These are phyloP conservation scores for Bos taurus DNA, from an alignment of 2,113 vertebrate genomes.

Conservation along the genomic window DNA sequence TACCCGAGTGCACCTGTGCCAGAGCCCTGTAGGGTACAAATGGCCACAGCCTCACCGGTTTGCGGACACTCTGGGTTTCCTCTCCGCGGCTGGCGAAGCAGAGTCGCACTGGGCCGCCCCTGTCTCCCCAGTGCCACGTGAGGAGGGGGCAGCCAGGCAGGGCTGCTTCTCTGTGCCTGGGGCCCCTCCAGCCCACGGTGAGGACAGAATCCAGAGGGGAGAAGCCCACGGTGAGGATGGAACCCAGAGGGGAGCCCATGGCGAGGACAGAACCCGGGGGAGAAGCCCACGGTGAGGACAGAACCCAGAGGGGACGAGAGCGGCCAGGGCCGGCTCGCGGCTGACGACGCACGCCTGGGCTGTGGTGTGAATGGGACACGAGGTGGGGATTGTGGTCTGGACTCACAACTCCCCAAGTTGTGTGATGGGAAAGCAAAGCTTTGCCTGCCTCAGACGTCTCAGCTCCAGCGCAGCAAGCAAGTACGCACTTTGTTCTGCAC, in stretches of 20 bases:
- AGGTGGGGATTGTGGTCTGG: background rate
- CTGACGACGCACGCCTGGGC: background rate
- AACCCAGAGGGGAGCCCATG: too few relatives aligned
- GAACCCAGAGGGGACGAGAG: background rate
- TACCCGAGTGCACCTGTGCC: fast-evolving
- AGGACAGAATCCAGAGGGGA: fast-evolving
- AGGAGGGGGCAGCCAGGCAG: background rate
- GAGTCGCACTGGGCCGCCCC: fast-evolving
- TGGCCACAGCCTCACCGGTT: background rate
- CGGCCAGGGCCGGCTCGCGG: background rate
- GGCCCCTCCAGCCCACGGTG: background rate
- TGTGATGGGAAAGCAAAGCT: background rate
- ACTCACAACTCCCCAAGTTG: background rate
- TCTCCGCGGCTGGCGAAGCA: background rate
- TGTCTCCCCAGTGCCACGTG: background rate
- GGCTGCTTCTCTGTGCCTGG: background rate
- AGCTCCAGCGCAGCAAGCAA: background rate
- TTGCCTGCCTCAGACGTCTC: background rate
- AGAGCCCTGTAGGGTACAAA: background rate
- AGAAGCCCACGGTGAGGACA: too few relatives aligned
- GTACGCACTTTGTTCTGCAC: fast-evolving
- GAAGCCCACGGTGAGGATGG: too few relatives aligned
- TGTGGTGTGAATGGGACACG: background rate
- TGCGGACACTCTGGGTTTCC: background rate
- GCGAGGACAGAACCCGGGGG: too few relatives aligned